phyloP scores from a whole-genome alignment of 2,113 vertebrate species.

The Eptatretus burgeri region DNA sequence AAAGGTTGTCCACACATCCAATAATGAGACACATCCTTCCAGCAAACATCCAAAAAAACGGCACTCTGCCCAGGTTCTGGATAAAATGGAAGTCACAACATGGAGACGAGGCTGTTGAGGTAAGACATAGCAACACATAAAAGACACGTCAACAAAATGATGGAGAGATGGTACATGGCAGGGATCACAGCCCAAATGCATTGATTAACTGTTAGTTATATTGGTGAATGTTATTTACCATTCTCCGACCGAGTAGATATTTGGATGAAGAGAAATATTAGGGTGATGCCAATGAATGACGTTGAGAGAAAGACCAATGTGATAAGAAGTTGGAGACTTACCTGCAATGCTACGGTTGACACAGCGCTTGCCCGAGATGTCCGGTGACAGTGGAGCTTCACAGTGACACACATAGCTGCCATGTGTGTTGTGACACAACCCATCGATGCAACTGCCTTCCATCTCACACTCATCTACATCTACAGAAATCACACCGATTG shows the following conservation, averaged over 20 bases:
- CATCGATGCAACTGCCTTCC: slow-evolving; percentile 32
- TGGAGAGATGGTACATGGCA: neutral
- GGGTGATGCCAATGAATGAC: neutral
- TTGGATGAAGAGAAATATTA: neutral
- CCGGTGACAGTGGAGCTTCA: slow-evolving; percentile 35
- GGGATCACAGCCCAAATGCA: neutral
- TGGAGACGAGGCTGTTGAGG: neutral
- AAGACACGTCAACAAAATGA: too few relatives aligned
- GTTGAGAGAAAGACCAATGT: neutral
- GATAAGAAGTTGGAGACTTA: neutral
- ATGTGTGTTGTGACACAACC: slow-evolving; percentile 42
- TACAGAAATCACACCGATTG: slow-evolving; percentile 14
- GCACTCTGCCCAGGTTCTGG: slow-evolving; percentile 15
- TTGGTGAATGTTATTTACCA: neutral
- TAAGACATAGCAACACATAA: neutral
- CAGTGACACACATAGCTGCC: slow-evolving; percentile 75
- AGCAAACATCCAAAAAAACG: slow-evolving; percentile 36
- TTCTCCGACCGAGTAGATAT: neutral
- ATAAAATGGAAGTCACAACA: slow-evolving; percentile 2
- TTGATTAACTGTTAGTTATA: neutral
- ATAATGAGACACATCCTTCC: slow-evolving; percentile 36
- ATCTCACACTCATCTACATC: slow-evolving; percentile 73
- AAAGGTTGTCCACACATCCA: slow-evolving; percentile 37
- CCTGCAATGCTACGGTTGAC: slow-evolving; percentile 26
- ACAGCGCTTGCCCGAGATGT: slow-evolving; percentile 32